A percentile compares a stretch with the other conserved stretches of the same genome.
phyloP scores from a whole-genome alignment of 2,888 invertebrate species.

The Epinotia demarniana region DNA sequence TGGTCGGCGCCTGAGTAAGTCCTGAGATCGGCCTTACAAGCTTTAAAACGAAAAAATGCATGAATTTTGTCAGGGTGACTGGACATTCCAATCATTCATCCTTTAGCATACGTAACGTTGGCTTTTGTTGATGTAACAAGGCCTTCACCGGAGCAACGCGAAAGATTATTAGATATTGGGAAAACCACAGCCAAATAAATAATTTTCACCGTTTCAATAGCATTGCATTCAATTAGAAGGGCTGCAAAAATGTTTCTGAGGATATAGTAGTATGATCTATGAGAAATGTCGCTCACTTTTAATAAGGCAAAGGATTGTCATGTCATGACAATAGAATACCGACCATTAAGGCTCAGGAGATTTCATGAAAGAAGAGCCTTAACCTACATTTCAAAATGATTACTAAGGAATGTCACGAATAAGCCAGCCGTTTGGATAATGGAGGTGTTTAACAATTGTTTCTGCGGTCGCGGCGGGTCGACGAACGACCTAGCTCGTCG shows the following conservation, averaged over 20 bases:
- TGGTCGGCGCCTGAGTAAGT: constrained; percentile 78
- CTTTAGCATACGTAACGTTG: constrained; percentile 8
- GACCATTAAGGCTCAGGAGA: constrained; percentile 48
- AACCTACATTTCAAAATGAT: constrained; percentile 78
- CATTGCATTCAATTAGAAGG: background rate
- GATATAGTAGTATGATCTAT: background rate
- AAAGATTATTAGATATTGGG: background rate
- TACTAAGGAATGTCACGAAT: constrained; percentile 83
- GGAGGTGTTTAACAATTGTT: constrained; percentile 77
- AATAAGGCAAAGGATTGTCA: constrained; percentile 22
- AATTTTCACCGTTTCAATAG: background rate
- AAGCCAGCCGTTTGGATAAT: constrained; percentile 79
- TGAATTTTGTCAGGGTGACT: constrained; percentile 68
- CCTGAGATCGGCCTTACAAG: constrained; percentile 82
- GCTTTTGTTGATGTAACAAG: constrained; percentile 9
- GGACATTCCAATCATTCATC: constrained; percentile 27
- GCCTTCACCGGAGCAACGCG: background rate
- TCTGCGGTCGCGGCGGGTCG: constrained; percentile 74
- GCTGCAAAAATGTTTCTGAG: background rate
- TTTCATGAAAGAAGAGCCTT: constrained; percentile 74
- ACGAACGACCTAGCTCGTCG: constrained; percentile 80
- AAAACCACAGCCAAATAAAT: background rate
- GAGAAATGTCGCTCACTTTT: constrained; percentile 3
- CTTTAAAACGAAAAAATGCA: constrained; percentile 74
- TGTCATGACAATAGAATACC: constrained; percentile 28